Base-by-base conservation (phyloP, 2,888 invertebrate species). In the Formica aserva region DNA sequence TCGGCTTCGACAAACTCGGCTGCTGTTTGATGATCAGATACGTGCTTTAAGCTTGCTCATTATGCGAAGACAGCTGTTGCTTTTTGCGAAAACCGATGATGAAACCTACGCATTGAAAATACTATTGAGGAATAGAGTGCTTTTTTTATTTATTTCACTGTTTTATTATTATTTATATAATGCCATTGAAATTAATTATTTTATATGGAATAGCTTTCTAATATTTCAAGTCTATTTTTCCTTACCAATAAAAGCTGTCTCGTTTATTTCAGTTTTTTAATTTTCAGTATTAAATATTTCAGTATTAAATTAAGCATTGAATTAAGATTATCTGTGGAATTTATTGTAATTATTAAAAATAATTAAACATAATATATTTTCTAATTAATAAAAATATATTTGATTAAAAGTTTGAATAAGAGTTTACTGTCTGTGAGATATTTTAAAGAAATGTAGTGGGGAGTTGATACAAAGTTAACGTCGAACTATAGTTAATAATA, bases 1-100 rank as follows among this genome's bases (percentile, higher is more conserved):
- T 76, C 65, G 18, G 67, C 60, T 45, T 75, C 72, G 26, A 57
- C 85, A 69, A 85, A 82, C 75, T 82, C 80, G 41, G 45, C 41
- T 63, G 69, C 32, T 78, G 57, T 78, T 78, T 82, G 75, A 41
- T 29, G 69, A 69, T 69, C 41, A 69, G 55, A 32, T 29, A 32
- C 55, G 57, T 55, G 69, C 67, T 41, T 29, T n/a, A 22, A 11
- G 29, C 9, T 45, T 22, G 77, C 41, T 32, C 29, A 29, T 41
- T 65, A 41, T 69, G 41, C n/a, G 13, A 65, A 6, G 15, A 38
- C 29, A 32, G n/a, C 38, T 75, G 5, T 3, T 32, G 32, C 22
- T 75, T 75, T 32, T 63, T 60, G 32, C 15, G 32, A 55, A 67
- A 57, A 22, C 9, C 32, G 3, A 18, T 48, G 45, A 75, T 65